phyloP scores from a whole-genome alignment of 2,113 vertebrate genomes.

The Centropus bengalensis region DNA sequence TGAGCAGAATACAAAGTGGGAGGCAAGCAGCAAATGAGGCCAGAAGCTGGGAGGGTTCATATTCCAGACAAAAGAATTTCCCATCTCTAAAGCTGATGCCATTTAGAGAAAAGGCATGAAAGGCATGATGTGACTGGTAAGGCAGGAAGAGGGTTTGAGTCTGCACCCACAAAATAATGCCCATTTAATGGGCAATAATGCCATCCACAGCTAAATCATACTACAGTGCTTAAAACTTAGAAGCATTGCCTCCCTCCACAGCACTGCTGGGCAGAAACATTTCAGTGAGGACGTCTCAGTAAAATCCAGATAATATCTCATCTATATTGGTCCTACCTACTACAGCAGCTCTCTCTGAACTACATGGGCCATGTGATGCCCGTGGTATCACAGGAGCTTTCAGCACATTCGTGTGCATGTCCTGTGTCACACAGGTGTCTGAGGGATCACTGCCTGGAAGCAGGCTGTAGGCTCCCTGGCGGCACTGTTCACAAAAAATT shows the following conservation, averaged over 20 bases:
- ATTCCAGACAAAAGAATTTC: neutral
- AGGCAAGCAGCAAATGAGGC: neutral
- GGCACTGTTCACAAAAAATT: neutral
- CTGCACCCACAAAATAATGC: neutral
- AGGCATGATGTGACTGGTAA: neutral
- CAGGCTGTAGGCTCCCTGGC: neutral
- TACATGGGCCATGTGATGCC: neutral
- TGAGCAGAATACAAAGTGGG: neutral
- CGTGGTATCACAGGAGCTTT: neutral
- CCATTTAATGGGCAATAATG: too few relatives aligned
- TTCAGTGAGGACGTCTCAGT: neutral
- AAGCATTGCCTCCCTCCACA: neutral
- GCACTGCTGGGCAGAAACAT: neutral
- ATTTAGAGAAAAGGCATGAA: neutral
- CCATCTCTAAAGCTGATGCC: neutral
- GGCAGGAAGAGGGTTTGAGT: neutral
- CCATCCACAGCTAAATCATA: neutral
- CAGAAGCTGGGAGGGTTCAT: neutral
- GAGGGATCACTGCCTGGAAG: neutral
- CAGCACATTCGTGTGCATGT: neutral
- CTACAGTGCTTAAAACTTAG: fast-evolving
- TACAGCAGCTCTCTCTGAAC: neutral
- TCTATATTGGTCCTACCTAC: neutral
- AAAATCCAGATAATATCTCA: neutral
- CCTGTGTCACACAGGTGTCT: neutral